These are phyloP conservation scores for Mareca penelope DNA, from an alignment of 2,797 vertebrate species.

Conservation along the genomic window DNA sequence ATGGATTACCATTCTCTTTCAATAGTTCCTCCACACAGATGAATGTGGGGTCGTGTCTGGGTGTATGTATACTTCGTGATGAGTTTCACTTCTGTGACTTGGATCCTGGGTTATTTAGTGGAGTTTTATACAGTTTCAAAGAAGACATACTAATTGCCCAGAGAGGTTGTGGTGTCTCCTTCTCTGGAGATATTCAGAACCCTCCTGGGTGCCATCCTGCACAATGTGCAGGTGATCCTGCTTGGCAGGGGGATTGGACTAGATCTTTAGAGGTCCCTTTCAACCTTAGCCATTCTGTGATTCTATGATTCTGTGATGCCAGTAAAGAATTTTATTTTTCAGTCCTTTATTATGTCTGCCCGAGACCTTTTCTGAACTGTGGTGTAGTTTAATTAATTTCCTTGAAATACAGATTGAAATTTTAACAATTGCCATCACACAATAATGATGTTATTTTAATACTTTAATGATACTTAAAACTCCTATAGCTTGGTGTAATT, in stretches of 20 bases:
- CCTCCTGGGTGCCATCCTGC: too few species aligned
- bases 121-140: not conserved
- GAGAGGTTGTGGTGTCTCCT: too few species aligned
- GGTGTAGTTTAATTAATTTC: not conserved
- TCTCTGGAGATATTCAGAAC: too few species aligned
- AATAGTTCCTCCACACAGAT: not conserved
- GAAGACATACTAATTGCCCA: not conserved
- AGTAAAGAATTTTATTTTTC: not conserved
- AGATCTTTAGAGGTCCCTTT: too few species aligned
- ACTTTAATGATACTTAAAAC: not conserved
- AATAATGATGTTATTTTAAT: not conserved
- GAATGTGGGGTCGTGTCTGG: fast-evolving
- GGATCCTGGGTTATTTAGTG: not conserved
- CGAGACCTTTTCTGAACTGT: not conserved
- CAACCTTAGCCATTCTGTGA: too few species aligned
- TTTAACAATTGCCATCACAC: not conserved
- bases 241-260: too few species aligned
- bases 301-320: not conserved
- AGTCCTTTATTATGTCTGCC: not conserved
- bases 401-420: not conserved
- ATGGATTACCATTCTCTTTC: not conserved
- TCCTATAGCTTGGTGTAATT: not conserved
- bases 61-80: not conserved
- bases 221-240: too few species aligned
- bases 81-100: not conserved